Evolutionary conservation across 2,113 vertebrate genomes (phyloP), one percentile per base, ranked within the genome.

Genomic region (Malurus cyaneus): DNA sequence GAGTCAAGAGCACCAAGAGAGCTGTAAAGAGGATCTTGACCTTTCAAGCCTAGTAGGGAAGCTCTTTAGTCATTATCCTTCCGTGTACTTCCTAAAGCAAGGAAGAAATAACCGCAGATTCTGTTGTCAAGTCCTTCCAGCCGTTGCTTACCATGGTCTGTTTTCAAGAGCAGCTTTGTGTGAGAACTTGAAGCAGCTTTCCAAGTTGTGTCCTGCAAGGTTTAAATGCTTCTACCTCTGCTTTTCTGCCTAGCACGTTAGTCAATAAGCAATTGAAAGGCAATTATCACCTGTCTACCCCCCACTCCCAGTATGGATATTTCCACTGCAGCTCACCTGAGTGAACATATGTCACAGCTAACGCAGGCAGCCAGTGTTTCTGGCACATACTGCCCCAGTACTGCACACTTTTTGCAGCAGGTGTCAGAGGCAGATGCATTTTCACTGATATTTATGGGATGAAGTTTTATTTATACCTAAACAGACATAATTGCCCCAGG

Each of bases 281-380:
- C 96, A 97, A 96, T 98, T 98, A 96, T 86, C 93, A 96, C 96
- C 88, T 96, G 78, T 50, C 91, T 91, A 72, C 67, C 60, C 76
- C 76, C 44, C n/a, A 93, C 42, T 86, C 79, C 41, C 54, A 26
- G 8, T 47, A 85, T 61, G 76, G 67, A 41, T 88, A 86, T 57
- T 66, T 93, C 36, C 62, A 69, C 46, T 54, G 21, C 12, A 17
- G n/a, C 26, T 88, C 81, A 77, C 36, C 81, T 67, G 91, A 69
- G 25, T 49, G 84, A 94, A 81, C 47, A 77, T 77, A 86, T 66
- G 39, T 67, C 69, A 76, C 77, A 72, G 32, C 65, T 89, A 57
- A 76, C 32, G 60, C 24, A 50, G 36, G n/a, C 47, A 80, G 67
- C 47, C 29, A 50, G 9, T 12, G 29, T 24, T 92, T 71, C 53